Base-by-base conservation (phyloP, 2,888 invertebrate genomes). In the Drosophila cyrtoloma region DNA sequence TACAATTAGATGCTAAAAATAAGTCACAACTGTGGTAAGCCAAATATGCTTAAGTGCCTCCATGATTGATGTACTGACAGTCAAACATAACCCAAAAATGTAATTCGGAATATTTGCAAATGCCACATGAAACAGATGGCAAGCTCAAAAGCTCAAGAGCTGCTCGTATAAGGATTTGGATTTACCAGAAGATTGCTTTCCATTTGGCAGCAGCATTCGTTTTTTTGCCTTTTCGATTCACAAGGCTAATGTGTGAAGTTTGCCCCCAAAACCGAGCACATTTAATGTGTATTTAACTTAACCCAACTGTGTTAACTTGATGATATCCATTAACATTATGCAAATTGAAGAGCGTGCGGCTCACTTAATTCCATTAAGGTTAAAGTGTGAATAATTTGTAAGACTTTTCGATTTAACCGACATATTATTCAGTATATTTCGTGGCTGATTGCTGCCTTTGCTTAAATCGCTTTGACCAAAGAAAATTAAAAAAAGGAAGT, bases 11-110 rank as follows among this genome's bases (percentile, higher is more conserved):
- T 35, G 35, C 22, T 7, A 4, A 7, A 47, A 47, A 61, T 32
- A 60, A 28, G 44, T 26, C 32, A 30, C 19, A 39, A 52, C 57
- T 33, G 19, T 6, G 9, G 35, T 10, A 39, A 56, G 60, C 35
- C 56, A 56, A 60, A 52, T 50, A 35, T 61, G 53, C 30, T 51
- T 53, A 52, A 68, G 60, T 44, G 68, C 53, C 60, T 6, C 28
- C 44, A 56, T 65, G 79, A 74, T 74, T 74, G 69, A 78, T 73
- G 59, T 39, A 37, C 63, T 42, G 63, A 30, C 72, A 53, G 28
- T 7, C 52, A 22, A 26, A 12, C 52, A 39, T 10, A 28, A 22
- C 26, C 3, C n/a, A 57, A 55, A 56, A 33, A 32, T 42, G 26
- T 26, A 28, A 35, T 52, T 28, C 52, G 5, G 5, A 22, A 26